These are phyloP conservation scores for Aplidium turbinatum DNA, from an alignment of 23 tunicate species.

Conservation along the genomic window DNA sequence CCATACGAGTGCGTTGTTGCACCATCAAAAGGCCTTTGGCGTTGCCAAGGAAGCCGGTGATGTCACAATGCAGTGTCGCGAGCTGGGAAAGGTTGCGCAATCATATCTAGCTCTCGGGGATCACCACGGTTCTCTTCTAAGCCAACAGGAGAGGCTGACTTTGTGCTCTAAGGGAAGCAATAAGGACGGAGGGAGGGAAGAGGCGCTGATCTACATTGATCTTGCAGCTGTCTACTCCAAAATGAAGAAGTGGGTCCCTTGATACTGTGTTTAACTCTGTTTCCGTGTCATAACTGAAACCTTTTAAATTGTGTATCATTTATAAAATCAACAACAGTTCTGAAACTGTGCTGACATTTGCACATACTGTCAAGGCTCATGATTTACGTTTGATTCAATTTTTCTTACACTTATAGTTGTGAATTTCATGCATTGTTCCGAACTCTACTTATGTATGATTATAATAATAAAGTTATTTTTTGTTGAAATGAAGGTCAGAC, in stretches of 20 bases:
- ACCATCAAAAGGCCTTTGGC: conserved; percentile 43
- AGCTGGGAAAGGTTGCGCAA: conserved; percentile 55
- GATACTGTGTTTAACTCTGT: background rate
- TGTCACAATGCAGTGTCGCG: conserved; percentile 33
- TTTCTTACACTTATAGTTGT: too few relatives aligned
- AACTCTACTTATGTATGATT: too few relatives aligned
- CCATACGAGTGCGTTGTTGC: conserved; percentile 40
- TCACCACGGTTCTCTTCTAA: conserved; percentile 41
- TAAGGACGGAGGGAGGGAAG: conserved; percentile 49
- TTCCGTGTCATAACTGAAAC: background rate
- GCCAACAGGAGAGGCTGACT: conserved; percentile 47
- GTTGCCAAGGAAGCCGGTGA: conserved; percentile 28
- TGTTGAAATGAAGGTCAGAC: too few relatives aligned
- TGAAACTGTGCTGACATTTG: too few relatives aligned
- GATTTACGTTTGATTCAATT: too few relatives aligned
- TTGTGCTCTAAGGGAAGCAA: conserved; percentile 29
- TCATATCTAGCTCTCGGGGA: conserved; percentile 41
- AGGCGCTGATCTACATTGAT: conserved; percentile 49
- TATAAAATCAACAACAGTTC: too few relatives aligned
- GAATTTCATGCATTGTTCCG: too few relatives aligned
- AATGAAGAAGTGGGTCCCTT: conserved; percentile 39
- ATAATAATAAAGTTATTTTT: too few relatives aligned
- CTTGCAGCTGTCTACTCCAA: conserved; percentile 58
- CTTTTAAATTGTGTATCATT: too few relatives aligned
- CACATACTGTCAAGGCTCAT: too few relatives aligned